These are phyloP conservation scores for Ifrita kowaldi DNA, from an alignment of 2,113 vertebrate genomes.

Conservation along the genomic window DNA sequence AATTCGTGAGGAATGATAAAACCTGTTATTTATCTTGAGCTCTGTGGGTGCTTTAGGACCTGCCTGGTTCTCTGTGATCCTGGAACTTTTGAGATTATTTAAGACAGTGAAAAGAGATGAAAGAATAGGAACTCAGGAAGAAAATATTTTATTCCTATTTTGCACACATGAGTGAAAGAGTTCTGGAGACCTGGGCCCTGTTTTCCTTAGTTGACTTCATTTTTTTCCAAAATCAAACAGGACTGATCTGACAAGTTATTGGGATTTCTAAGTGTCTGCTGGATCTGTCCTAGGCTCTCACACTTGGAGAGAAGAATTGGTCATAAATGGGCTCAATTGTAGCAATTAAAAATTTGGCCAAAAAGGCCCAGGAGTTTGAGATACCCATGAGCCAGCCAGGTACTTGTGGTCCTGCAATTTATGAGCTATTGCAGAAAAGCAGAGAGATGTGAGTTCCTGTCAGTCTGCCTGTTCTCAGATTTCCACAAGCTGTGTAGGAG, in stretches of 20 bases:
- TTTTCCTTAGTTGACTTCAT: background rate
- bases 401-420: background rate
- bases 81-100: background rate
- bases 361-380: background rate
- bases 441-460: background rate
- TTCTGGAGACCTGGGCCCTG: background rate
- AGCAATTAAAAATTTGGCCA: background rate
- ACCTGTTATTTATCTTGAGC: background rate
- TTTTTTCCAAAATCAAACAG: background rate
- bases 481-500: background rate
- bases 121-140: background rate
- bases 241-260: background rate
- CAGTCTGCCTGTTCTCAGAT: background rate
- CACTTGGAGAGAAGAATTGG: background rate
- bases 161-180: background rate
- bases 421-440: background rate
- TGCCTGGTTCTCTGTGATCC: background rate
- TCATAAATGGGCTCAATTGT: background rate
- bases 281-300: background rate
- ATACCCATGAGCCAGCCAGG: background rate
- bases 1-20: background rate
- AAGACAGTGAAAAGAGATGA: background rate
- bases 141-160: background rate
- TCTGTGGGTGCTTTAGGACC: background rate
- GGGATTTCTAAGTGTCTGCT: background rate